These are phyloP conservation scores for Nephrotoma appendiculata DNA, from an alignment of 2,888 invertebrate genomes.

Conservation along the genomic window DNA sequence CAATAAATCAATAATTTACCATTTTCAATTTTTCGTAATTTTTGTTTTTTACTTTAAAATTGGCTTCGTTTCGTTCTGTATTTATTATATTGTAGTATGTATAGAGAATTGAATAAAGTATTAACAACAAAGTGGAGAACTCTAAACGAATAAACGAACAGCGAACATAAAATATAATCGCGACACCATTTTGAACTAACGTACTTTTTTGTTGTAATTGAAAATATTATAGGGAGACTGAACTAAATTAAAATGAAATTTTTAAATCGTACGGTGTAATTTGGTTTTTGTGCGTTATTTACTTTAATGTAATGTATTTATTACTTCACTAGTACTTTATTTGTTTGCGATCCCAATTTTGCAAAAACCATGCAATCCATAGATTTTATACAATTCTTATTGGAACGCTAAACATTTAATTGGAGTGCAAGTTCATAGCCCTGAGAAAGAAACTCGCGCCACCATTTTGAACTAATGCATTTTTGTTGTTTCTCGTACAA, in stretches of 20 bases:
- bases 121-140: neutral
- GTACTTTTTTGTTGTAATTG: neutral
- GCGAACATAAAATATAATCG: neutral
- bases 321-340: too few relatives aligned
- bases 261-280: too few relatives aligned
- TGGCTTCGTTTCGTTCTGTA: neutral
- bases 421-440: neutral
- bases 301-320: too few relatives aligned
- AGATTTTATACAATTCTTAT: too few relatives aligned
- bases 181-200: neutral
- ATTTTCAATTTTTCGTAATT: neutral
- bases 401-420: neutral
- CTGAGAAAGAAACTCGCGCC: neutral
- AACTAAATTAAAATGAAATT: neutral
- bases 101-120: neutral
- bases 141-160: neutral
- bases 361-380: too few relatives aligned
- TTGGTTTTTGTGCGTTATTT: too few relatives aligned
- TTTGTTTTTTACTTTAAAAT: neutral
- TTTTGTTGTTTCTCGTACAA: neutral
- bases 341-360: too few relatives aligned
- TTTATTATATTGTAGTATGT: neutral
- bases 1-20: neutral
- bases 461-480: neutral
- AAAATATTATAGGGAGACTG: neutral